phyloP scores from a whole-genome alignment of 2,888 invertebrate species.

The Mythimna loreyi region DNA sequence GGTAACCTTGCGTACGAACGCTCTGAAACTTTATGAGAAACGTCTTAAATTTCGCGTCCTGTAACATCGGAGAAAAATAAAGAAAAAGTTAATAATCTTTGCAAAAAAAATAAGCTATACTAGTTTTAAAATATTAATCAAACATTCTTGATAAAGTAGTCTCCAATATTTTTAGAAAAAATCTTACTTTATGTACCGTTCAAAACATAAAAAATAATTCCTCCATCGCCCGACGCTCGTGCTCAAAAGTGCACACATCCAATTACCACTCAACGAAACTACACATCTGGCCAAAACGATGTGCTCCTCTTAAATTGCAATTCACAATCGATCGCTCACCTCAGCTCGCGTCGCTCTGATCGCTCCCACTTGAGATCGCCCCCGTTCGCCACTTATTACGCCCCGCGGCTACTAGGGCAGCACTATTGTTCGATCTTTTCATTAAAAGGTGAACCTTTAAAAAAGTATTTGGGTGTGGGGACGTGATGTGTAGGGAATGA shows the following conservation, averaged over 20 bases:
- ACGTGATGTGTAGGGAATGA: conserved; percentile 36
- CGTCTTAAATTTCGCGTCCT: too few species aligned
- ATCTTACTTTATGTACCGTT: too few species aligned
- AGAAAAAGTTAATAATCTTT: background rate
- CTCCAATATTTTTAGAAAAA: background rate
- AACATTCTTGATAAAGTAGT: background rate
- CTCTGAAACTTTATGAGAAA: too few species aligned
- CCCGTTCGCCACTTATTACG: conserved; percentile 63
- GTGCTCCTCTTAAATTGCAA: conserved; percentile 60
- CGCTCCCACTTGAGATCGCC: conserved; percentile 63
- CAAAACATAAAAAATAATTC: conserved; percentile 7
- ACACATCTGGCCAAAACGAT: conserved; percentile 63
- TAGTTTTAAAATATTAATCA: background rate
- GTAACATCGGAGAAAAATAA: too few species aligned
- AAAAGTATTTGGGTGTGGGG: conserved; percentile 48
- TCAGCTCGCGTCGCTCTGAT: conserved; percentile 53
- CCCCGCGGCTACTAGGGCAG: conserved; percentile 63
- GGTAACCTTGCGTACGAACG: too few species aligned
- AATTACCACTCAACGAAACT: conserved; percentile 56
- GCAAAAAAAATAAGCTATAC: too few species aligned
- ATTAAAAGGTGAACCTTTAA: conserved; percentile 66
- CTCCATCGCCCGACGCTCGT: background rate
- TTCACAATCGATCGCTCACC: conserved; percentile 60
- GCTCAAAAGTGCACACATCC: conserved; percentile 45
- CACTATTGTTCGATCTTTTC: conserved; percentile 68